phyloP scores from a whole-genome alignment of 2,797 vertebrate species.

The Myotis findleyi region DNA sequence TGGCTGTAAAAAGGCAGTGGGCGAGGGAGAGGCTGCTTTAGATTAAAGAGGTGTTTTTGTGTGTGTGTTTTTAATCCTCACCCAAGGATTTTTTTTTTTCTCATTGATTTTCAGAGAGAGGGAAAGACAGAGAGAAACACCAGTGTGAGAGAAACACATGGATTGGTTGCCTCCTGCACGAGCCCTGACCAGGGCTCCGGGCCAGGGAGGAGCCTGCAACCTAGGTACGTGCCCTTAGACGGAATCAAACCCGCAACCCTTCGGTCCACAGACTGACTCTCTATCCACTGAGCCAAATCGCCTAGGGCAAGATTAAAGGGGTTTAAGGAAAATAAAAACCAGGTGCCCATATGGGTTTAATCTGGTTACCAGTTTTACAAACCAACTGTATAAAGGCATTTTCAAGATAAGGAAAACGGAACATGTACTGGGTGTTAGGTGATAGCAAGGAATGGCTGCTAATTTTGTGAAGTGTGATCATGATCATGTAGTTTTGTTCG shows the following conservation, averaged over 20 bases:
- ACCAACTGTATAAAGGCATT: neutral
- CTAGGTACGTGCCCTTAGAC: no score
- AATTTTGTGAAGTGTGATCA: neutral
- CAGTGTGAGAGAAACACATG: no score
- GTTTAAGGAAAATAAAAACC: neutral
- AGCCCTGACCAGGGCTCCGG: no score
- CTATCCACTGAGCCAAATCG: no score
- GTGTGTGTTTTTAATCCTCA: no score
- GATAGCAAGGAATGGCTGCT: neutral
- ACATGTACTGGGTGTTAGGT: neutral
- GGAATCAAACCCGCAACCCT: no score
- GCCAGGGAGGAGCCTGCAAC: no score
- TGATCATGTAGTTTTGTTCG: neutral
- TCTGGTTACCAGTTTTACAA: neutral
- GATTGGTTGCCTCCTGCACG: no score
- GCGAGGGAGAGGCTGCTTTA: neutral
- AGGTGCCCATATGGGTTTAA: neutral
- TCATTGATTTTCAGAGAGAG: no score
- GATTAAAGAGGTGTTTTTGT: neutral
- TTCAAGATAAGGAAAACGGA: slow-evolving; percentile 33
- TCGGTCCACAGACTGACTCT: no score
- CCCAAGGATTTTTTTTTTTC: no score
- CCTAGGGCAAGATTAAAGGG: neutral
- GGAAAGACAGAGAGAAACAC: no score
- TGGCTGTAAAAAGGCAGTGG: neutral